These are phyloP conservation scores for Sinocyclocheilus anophthalmus DNA, from an alignment of 2,113 vertebrate species.

Conservation along the genomic window DNA sequence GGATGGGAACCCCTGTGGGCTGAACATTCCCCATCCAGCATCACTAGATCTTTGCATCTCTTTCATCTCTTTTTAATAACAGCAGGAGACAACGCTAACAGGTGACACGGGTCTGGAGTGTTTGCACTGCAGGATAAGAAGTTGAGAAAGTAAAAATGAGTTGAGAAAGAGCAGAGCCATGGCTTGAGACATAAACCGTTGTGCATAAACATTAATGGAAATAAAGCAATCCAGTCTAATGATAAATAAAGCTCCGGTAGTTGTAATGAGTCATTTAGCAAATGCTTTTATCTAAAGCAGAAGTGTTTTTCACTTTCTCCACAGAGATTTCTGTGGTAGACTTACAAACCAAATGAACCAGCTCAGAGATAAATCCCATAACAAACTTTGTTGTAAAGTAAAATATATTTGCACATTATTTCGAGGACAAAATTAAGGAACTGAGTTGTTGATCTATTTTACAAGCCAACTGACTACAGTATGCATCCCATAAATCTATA, in stretches of 20 bases:
- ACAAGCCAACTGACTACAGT: too few relatives aligned
- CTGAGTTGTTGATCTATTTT: too few relatives aligned
- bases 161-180: neutral
- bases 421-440: too few relatives aligned
- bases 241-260: neutral
- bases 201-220: neutral
- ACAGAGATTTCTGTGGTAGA: neutral
- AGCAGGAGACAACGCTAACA: neutral
- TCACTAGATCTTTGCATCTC: neutral
- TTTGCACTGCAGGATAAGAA: neutral
- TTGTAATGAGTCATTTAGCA: neutral
- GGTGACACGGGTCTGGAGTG: neutral
- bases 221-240: neutral
- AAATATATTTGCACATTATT: too few relatives aligned
- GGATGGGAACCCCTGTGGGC: neutral
- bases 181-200: neutral
- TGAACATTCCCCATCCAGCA: neutral
- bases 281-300: neutral
- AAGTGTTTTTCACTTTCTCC: neutral
- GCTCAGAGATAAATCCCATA: neutral
- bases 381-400: neutral
- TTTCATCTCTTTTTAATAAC: constrained; percentile 8
- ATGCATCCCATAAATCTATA: neutral
- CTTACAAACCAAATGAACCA: neutral
- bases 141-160: neutral